Evolutionary conservation across 2,888 invertebrate species (phyloP).

Genomic region (Aricia artaxerxes): DNA sequence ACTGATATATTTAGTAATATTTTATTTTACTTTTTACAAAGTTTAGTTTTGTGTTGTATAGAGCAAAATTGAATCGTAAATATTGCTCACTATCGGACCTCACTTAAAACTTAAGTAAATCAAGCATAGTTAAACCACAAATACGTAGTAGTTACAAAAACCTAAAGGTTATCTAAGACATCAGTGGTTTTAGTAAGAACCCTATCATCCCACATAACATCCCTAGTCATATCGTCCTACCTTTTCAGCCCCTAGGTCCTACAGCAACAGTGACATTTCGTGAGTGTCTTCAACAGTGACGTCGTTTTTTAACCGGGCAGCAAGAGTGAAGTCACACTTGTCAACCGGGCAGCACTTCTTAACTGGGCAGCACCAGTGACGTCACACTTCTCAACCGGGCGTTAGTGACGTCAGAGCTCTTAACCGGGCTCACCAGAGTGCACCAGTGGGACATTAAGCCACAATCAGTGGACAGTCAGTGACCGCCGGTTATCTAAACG

Average conservation of each 20-base stretch:
- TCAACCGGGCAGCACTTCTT: not conserved
- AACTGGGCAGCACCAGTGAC: not conserved
- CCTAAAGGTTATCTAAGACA: not conserved
- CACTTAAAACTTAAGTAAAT: no score
- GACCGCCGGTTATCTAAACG: conserved; percentile 41
- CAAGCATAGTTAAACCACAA: no score
- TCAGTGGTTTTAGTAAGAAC: not conserved
- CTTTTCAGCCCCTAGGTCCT: not conserved
- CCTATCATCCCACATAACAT: not conserved
- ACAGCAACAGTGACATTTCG: conserved; percentile 3
- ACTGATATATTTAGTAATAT: no score
- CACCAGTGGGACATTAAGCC: conserved; percentile 4
- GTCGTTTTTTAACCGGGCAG: not conserved
- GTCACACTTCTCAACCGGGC: not conserved
- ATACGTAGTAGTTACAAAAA: no score
- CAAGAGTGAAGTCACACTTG: not conserved
- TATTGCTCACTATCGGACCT: no score
- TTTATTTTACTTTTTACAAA: no score
- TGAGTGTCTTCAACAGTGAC: not conserved
- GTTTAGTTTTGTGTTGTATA: no score
- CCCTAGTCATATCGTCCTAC: not conserved
- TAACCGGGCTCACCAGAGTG: not conserved
- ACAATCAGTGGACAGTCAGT: conserved; percentile 27
- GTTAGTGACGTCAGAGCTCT: not conserved
- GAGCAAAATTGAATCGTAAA: no score